Base-by-base conservation (phyloP, 2,797 vertebrate genomes). In the Falco cherrug region DNA sequence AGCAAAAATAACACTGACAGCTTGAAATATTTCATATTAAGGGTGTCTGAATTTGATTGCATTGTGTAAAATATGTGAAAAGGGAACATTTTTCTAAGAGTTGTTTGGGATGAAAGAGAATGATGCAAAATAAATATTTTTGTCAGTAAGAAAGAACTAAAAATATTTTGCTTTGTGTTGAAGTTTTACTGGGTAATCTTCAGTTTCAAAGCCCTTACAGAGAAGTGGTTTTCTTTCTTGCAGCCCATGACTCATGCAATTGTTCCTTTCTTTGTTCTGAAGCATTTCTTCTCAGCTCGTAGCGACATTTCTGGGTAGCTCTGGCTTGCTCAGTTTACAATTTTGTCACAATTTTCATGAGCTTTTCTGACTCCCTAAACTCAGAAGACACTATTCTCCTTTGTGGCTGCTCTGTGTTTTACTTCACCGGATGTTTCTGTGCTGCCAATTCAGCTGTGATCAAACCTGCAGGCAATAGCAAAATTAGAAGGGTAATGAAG, bases 201-300 rank as follows among this genome's bases (percentile, higher is more conserved):
- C 71, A 89, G 56, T 80, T 85, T n/a, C n/a, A 70, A 54, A 81
- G 29, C n/a, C 60, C 50, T 81, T 65, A 26, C 15, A 90, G 85
- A 91, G 73, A 82, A 96, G 85, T 80, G 89, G 41, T 86, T 91
- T 96, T 90, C 61, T 88, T 94, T 84, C 54, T 82, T 2, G 4
- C 22, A 76, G 90, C 41, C 51, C 50, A 48, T 93, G 94, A 97
- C 69, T 95, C 91, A 95, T 59, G 35, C 84, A 84, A 86, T 96
- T 96, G 82, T 95, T 95, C 78, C 76, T 78, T 84, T 78, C 57
- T 79, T 90, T 96, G 69, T 94, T 95, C 73, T 56, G 73, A 90
- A 73, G 35, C 47, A 39, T 91, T 94, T 93, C n/a, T 82, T 70
- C 76, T 92, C 19, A 0, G 87, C 4, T 3, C 15, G 21, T 25